These are phyloP conservation scores for Pristionchus pacificus DNA, from an alignment of 1,140 invertebrate genomes.

Conservation along the genomic window DNA sequence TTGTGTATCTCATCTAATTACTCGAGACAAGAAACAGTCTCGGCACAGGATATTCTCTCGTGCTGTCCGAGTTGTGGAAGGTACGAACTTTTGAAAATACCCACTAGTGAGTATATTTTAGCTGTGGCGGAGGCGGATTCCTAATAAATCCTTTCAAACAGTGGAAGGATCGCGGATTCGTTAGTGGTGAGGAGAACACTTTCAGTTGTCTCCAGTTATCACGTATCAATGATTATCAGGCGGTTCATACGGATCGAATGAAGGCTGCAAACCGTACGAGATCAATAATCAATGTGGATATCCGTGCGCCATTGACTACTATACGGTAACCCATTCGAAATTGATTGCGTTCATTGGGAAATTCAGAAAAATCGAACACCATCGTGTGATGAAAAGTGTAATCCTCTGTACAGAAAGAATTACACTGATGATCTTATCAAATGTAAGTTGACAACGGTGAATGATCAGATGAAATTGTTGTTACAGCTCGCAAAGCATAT, in stretches of 20 bases:
- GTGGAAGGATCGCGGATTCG: not conserved
- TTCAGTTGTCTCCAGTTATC: not conserved
- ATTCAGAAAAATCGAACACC: too few relatives aligned
- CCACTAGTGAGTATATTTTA: too few relatives aligned
- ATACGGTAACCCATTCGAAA: slow-evolving; percentile 42
- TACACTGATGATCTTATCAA: too few relatives aligned
- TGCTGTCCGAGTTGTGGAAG: slow-evolving; percentile 54
- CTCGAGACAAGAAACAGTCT: slow-evolving; percentile 38
- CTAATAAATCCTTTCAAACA: slow-evolving; percentile 53
- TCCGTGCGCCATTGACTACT: slow-evolving; percentile 48
- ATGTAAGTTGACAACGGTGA: slow-evolving; percentile 54
- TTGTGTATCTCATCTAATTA: slow-evolving; percentile 53
- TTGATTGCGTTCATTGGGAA: too few relatives aligned
- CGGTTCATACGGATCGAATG: too few relatives aligned
- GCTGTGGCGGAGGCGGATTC: slow-evolving; percentile 55
- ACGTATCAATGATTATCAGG: slow-evolving; percentile 23
- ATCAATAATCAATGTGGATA: slow-evolving; percentile 47
- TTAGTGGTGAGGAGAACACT: not conserved
- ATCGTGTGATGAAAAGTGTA: slow-evolving; percentile 45
- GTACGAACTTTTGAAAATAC: too few relatives aligned
- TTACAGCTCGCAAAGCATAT: not conserved
- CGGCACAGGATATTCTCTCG: slow-evolving; percentile 49
- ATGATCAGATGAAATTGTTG: slow-evolving; percentile 39
- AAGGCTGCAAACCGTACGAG: slow-evolving; percentile 51
- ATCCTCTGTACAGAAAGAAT: slow-evolving; percentile 47